These are phyloP conservation scores for Solenodon paradoxus DNA, from an alignment of 2,113 vertebrate species.

Conservation along the genomic window DNA sequence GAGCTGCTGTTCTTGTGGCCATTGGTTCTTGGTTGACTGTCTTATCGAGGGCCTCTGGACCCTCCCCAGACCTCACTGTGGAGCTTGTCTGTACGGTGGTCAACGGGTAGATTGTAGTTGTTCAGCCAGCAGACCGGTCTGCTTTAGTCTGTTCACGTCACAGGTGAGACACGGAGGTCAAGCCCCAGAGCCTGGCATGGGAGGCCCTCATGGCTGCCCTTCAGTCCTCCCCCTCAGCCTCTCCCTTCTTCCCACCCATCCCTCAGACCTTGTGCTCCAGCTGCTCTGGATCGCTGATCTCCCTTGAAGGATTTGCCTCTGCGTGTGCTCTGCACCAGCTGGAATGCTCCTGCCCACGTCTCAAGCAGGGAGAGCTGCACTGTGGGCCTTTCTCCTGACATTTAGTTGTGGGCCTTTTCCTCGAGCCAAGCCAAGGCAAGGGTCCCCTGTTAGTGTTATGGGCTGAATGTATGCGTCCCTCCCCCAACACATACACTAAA, in stretches of 20 bases:
- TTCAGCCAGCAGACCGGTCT: not conserved
- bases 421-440: not conserved
- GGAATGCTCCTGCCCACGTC: not conserved
- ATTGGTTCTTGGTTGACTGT: not conserved
- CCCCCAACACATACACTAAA: not conserved
- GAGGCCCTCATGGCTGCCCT: too few species aligned
- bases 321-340: accelerated
- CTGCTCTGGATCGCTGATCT: not conserved
- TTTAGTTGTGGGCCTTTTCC: not conserved
- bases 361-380: not conserved
- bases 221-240: not conserved
- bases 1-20: not conserved
- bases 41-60: not conserved
- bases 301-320: not conserved
- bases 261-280: not conserved
- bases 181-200: accelerated
- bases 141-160: not conserved
- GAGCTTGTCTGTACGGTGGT: not conserved
- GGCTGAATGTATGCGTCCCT: not conserved
- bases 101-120: not conserved
- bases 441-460: not conserved
- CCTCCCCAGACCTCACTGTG: not conserved
- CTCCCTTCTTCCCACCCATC: too few species aligned
- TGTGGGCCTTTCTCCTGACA: not conserved
- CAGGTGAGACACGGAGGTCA: not conserved